These are phyloP conservation scores for Tympanuchus pallidicinctus DNA, from an alignment of 2,113 vertebrate genomes.

Conservation along the genomic window DNA sequence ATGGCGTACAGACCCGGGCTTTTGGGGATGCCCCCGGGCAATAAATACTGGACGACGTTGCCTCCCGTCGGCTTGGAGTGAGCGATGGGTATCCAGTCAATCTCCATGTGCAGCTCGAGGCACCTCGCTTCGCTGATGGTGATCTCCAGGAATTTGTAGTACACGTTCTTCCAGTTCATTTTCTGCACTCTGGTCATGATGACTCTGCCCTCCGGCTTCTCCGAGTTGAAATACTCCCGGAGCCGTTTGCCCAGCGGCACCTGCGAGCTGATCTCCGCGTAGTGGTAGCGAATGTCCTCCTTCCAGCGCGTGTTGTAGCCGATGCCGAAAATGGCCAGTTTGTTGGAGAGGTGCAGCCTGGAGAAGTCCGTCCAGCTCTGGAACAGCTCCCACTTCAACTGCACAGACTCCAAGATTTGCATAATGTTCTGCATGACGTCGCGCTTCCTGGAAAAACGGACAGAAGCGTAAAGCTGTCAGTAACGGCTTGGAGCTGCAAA, in stretches of 20 bases:
- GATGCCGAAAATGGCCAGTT: slow-evolving; percentile 96
- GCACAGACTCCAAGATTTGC: slow-evolving; percentile 94
- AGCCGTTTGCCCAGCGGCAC: slow-evolving; percentile 94
- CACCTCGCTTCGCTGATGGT: slow-evolving; percentile 96
- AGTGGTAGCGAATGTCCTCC: slow-evolving; percentile 95
- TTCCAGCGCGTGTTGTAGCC: slow-evolving; percentile 98
- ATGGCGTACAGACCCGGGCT: slow-evolving; percentile 93
- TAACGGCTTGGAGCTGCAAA: background rate
- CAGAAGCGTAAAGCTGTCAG: background rate
- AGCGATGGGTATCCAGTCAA: slow-evolving; percentile 94
- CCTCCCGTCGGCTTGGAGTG: slow-evolving; percentile 87
- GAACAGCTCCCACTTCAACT: slow-evolving; percentile 97
- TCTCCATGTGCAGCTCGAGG: slow-evolving; percentile 96
- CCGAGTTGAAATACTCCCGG: slow-evolving; percentile 96
- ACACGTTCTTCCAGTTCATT: slow-evolving; percentile 99
- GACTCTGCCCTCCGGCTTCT: slow-evolving; percentile 92
- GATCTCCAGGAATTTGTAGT: slow-evolving; percentile 97
- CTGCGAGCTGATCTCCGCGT: slow-evolving; percentile 97
- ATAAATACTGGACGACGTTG: slow-evolving; percentile 90
- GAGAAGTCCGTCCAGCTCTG: slow-evolving; percentile 99
- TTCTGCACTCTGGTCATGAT: slow-evolving; percentile 97
- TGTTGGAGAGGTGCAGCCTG: slow-evolving; percentile 95
- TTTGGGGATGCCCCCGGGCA: slow-evolving; percentile 94
- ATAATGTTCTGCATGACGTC: slow-evolving; percentile 94
- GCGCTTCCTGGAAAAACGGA: slow-evolving; percentile 76